A percentile compares a stretch with the other conserved stretches of the same genome.
These are phyloP conservation scores for Scaptomyza polygonia DNA, from an alignment of 2,888 invertebrate species.

Conservation along the genomic window DNA sequence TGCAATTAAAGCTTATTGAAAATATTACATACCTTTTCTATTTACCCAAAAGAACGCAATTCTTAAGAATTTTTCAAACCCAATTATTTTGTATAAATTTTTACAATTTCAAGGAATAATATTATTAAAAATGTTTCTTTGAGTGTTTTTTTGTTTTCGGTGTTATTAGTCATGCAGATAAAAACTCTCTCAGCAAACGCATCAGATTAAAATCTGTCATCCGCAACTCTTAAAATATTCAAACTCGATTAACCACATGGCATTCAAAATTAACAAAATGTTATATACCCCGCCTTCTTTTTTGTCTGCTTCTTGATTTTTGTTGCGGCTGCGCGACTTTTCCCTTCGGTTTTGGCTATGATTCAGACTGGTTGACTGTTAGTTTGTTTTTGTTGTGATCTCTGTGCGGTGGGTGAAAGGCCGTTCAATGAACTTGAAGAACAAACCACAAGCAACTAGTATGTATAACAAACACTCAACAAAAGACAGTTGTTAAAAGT, in stretches of 20 bases:
- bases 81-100: too few relatives aligned
- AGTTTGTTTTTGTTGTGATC: conserved; percentile 10
- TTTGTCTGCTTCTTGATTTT: background rate
- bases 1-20: too few relatives aligned
- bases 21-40: too few relatives aligned
- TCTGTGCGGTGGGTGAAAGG: conserved; percentile 63
- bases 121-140: background rate
- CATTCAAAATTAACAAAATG: conserved; percentile 1
- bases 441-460: conserved; percentile 12
- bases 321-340: conserved; percentile 42
- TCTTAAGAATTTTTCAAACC: too few relatives aligned
- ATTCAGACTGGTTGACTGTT: conserved; percentile 17
- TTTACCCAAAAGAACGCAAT: too few relatives aligned
- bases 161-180: background rate
- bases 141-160: background rate
- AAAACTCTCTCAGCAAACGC: background rate
- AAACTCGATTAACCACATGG: conserved; percentile 11
- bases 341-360: conserved; percentile 15
- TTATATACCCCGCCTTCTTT: background rate
- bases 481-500: conserved; percentile 35
- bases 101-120: too few relatives aligned
- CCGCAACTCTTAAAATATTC: conserved; percentile 1
- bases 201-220: background rate
- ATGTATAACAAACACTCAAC: background rate
- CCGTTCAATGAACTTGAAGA: conserved; percentile 63